These are phyloP conservation scores for Rhopalosiphum nymphaeae DNA, from an alignment of 2,888 invertebrate genomes.

Conservation along the genomic window DNA sequence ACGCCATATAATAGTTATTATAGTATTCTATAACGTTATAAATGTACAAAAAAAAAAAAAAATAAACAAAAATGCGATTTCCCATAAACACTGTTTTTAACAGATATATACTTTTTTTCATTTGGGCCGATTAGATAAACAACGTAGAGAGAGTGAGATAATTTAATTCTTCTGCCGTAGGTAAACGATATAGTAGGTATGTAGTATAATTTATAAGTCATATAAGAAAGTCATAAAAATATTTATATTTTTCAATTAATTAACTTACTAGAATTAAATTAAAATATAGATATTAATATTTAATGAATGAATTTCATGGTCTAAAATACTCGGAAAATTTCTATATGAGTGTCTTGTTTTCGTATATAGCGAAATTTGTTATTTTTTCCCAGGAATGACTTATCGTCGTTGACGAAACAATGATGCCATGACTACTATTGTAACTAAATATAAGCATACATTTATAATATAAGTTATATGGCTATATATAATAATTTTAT, in stretches of 20 bases:
- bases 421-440: too few relatives aligned
- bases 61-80: conserved; percentile 15
- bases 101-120: background rate
- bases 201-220: background rate
- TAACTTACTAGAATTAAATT: background rate
- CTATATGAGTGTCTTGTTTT: too few relatives aligned
- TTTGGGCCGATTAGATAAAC: background rate
- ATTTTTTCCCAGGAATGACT: too few relatives aligned
- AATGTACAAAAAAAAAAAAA: background rate
- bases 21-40: conserved; percentile 8
- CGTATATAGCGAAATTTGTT: too few relatives aligned
- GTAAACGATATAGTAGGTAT: background rate
- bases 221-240: background rate
- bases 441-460: too few relatives aligned
- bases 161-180: background rate
- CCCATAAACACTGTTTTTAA: conserved; percentile 24
- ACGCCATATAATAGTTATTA: background rate
- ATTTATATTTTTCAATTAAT: background rate
- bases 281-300: background rate
- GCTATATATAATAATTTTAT: too few relatives aligned
- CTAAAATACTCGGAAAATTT: too few relatives aligned
- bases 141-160: background rate
- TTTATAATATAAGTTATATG: too few relatives aligned
- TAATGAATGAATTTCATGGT: too few relatives aligned
- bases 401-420: too few relatives aligned